phyloP scores from a whole-genome alignment of 2,113 vertebrate species.

The Arizona elegans region DNA sequence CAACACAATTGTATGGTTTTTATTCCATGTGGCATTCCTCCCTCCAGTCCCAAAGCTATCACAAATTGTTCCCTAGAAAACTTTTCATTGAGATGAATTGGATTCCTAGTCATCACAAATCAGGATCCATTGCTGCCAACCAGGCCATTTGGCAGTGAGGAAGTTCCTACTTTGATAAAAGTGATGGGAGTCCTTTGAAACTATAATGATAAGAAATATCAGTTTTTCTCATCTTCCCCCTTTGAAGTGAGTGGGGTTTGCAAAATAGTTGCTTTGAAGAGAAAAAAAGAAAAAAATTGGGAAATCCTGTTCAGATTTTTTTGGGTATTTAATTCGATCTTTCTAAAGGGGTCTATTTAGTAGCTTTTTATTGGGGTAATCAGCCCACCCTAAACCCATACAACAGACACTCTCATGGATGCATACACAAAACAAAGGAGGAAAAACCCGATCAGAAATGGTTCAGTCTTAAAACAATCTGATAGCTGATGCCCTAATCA shows the following conservation, averaged over 20 bases:
- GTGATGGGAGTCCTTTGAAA: neutral
- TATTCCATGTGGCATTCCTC: neutral
- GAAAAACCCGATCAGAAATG: neutral
- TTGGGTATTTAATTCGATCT: neutral
- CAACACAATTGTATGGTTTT: accelerated
- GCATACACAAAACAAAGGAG: neutral
- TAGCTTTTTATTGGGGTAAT: neutral
- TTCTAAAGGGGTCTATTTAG: neutral
- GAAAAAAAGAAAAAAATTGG: no score
- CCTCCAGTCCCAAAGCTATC: neutral
- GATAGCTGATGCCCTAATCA: neutral
- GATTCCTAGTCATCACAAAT: neutral
- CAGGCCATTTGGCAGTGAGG: neutral
- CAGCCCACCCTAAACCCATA: neutral
- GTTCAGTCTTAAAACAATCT: neutral
- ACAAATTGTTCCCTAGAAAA: neutral
- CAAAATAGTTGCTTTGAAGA: neutral
- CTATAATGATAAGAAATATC: neutral
- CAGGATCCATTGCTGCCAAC: neutral
- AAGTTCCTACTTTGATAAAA: neutral
- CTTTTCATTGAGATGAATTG: neutral
- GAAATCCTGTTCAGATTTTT: neutral
- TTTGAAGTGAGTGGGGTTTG: neutral
- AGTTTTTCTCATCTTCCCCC: neutral
- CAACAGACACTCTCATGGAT: neutral